phyloP scores from a whole-genome alignment of 2,888 invertebrate species.

The Cephus spinipes region DNA sequence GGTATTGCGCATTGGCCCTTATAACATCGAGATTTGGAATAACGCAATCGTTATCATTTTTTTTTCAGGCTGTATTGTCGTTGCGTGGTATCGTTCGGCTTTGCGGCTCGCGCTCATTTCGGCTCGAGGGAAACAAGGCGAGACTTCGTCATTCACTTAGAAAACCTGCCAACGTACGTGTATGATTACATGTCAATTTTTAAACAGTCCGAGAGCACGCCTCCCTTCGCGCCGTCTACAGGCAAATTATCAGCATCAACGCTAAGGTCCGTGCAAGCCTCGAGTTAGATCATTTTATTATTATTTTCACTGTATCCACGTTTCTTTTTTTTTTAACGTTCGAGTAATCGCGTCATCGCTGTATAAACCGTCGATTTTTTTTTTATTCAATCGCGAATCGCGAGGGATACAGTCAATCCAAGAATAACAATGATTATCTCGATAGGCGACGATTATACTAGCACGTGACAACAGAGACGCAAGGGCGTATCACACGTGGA shows the following conservation, averaged over 20 bases:
- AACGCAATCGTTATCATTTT: neutral
- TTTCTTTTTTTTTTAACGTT: no score
- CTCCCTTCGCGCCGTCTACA: neutral
- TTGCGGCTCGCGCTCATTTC: conserved; percentile 56
- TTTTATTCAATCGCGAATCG: no score
- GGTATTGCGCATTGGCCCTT: neutral
- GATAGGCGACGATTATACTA: neutral
- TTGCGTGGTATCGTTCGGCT: conserved; percentile 44
- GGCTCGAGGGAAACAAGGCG: conserved; percentile 56
- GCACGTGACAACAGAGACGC: neutral
- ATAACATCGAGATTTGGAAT: neutral
- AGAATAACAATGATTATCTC: neutral
- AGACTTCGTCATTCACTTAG: conserved; percentile 63
- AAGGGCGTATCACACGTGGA: neutral
- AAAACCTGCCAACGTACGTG: conserved; percentile 65
- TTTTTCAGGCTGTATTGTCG: conserved; percentile 35
- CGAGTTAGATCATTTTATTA: neutral
- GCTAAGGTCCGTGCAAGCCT: neutral
- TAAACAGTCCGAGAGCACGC: neutral
- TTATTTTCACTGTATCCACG: neutral
- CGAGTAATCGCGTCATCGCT: no score
- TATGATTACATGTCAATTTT: conserved; percentile 54
- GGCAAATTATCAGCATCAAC: neutral
- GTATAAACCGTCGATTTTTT: no score
- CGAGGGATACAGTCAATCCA: neutral